Conservation (phyloP, 2,113 vertebrate species). For the Lates calcarifer region DNA sequence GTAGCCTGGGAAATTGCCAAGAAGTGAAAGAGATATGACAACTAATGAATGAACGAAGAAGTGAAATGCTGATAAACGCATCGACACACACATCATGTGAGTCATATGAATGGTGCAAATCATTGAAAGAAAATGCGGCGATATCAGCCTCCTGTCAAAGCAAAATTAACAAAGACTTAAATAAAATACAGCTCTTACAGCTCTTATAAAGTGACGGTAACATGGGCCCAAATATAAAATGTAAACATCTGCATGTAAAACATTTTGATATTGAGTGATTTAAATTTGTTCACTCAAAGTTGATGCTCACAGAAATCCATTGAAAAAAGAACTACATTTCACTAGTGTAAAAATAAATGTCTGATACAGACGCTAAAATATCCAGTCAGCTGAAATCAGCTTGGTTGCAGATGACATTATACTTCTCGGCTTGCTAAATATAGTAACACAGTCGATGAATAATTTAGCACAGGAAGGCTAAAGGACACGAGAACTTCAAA, state of each 20-base stretch:
- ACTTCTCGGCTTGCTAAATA: constrained; percentile 75
- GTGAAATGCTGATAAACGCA: constrained; percentile 1
- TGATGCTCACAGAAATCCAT: constrained; percentile 3
- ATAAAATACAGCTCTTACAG: constrained; percentile 10
- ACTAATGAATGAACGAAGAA: constrained; percentile 14
- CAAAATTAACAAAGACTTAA: not conserved
- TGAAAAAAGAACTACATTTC: constrained; percentile 12
- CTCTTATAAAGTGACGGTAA: not conserved
- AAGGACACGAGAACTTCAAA: constrained; percentile 72
- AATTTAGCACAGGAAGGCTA: constrained; percentile 76
- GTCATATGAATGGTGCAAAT: constrained; percentile 2
- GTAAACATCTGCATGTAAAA: constrained; percentile 46
- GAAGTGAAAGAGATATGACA: constrained; percentile 15
- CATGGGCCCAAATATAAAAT: constrained; percentile 8
- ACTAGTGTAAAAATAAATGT: constrained; percentile 34
- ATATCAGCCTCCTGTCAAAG: constrained; percentile 15
- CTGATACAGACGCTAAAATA: constrained; percentile 50
- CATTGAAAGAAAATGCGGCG: not conserved
- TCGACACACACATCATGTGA: not conserved
- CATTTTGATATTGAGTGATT: constrained; percentile 3
- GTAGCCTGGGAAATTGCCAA: not conserved
- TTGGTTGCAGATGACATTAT: constrained; percentile 67
- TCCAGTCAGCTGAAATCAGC: constrained; percentile 45
- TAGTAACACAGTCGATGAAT: constrained; percentile 78
- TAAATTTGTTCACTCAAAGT: constrained; percentile 10